These are phyloP conservation scores for Cyprinodon variegatus DNA, from an alignment of 2,113 vertebrate genomes.

Conservation along the genomic window DNA sequence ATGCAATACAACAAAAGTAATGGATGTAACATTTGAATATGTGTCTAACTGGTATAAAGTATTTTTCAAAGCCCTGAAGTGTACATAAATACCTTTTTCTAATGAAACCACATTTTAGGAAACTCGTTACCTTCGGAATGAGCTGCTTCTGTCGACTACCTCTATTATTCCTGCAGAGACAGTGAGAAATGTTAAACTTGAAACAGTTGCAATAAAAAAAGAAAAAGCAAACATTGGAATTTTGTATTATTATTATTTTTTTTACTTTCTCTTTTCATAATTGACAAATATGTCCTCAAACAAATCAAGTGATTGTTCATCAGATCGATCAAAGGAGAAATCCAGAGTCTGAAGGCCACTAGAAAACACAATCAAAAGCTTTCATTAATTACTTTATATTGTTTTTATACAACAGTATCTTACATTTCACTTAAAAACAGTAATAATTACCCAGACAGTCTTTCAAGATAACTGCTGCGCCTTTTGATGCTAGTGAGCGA, in stretches of 20 bases:
- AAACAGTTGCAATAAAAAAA: not conserved
- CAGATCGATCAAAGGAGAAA: slow-evolving; percentile 93
- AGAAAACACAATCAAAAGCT: slow-evolving; percentile 54
- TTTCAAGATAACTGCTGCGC: slow-evolving; percentile 62
- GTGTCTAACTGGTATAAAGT: not conserved
- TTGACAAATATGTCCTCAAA: slow-evolving; percentile 93
- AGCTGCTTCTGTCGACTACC: slow-evolving; percentile 88
- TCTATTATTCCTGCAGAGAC: slow-evolving; percentile 86
- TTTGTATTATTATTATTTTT: too few relatives aligned
- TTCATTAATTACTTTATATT: not conserved
- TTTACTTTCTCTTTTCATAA: slow-evolving; percentile 92
- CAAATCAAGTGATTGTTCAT: slow-evolving; percentile 87
- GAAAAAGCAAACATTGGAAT: not conserved
- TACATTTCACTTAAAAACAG: not conserved
- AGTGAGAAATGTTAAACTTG: not conserved
- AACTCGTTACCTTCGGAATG: slow-evolving; percentile 90
- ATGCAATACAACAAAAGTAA: not conserved
- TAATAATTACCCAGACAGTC: slow-evolving; percentile 83
- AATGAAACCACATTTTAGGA: not conserved
- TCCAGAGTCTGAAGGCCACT: slow-evolving; percentile 84
- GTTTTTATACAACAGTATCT: not conserved
- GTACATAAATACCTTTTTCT: not conserved
- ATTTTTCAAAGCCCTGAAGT: not conserved
- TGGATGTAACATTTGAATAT: not conserved
- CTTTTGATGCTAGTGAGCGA: slow-evolving; percentile 75